phyloP scores from a whole-genome alignment of 2,797 vertebrate genomes.

The Dromococcyx pavoninus region DNA sequence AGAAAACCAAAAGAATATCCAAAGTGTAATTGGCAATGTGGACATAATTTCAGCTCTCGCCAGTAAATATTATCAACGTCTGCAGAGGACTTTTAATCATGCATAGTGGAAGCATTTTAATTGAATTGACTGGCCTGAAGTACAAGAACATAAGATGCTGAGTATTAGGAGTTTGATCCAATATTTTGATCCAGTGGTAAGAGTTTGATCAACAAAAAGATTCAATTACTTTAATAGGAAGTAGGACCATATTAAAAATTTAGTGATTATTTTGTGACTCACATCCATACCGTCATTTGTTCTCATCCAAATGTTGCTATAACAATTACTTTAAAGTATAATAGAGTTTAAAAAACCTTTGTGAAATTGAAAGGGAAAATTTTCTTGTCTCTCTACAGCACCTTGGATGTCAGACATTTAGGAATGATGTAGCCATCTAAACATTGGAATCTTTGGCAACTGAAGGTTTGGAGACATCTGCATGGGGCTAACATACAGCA shows the following conservation, averaged over 20 bases:
- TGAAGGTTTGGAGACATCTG: not conserved
- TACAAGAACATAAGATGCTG: not conserved
- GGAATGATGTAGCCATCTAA: not conserved
- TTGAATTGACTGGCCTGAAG: not conserved
- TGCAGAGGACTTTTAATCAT: not conserved
- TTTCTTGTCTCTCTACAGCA: not conserved
- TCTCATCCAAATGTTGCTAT: not conserved
- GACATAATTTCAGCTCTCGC: not conserved
- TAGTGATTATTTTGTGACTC: not conserved
- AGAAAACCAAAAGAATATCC: not conserved
- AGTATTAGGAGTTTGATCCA: not conserved
- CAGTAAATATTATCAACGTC: not conserved
- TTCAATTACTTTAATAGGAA: conserved; percentile 20
- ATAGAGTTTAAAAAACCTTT: not conserved
- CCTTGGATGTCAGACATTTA: not conserved
- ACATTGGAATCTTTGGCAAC: not conserved
- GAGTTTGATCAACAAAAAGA: not conserved
- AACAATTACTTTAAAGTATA: not conserved
- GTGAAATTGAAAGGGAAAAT: not conserved
- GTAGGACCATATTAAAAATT: conserved; percentile 12
- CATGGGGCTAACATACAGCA: not conserved
- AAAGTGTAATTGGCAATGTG: not conserved
- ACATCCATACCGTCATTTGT: not conserved
- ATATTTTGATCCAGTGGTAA: not conserved
- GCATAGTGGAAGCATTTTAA: not conserved